Base-by-base conservation (phyloP, 2,888 invertebrate species). In the Allolobophora icterica region DNA sequence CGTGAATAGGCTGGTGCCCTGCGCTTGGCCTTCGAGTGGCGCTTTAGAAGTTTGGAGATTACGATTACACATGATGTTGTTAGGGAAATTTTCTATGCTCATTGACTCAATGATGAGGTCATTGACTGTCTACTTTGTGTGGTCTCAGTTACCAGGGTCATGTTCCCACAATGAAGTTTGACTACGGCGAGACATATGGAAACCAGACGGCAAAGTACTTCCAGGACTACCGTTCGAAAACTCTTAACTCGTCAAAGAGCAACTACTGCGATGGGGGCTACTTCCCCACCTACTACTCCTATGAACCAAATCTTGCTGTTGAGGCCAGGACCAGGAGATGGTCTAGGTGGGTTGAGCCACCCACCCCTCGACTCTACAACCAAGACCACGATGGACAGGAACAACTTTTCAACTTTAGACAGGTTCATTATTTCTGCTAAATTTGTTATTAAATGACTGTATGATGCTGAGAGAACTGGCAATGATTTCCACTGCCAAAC, bases 111-210 rank as follows among this genome's bases (percentile, higher is more conserved):
- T 52, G 21, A 52, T 21, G 19, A 1, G 13, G 45, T 45, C 4
- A 89, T 42, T 89, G 33, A 42, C 15, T 42, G 17, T 33, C 17
- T 3, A 21, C 0, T 52, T 38, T n/a, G 21, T 40, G 40, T 89
- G 19, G 15, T 90, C 58, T 34, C 90, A 95, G 95, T 89, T 95
- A 95, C 91, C 93, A 94, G 71, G 95, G 95, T 30, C 94, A 95
- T 92, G 95, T 95, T 90, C 95, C 95, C 83, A 95, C 95, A 33
- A 94, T 94, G 90, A 95, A 95, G 92, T 95, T 94, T 94, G 95
- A 95, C 92, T 95, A 95, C 93, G 95, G 95, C 30, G 95, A 95
- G 92, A 95, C 95, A 33, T 95, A 95, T 93, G 95, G 95, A 45
- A 95, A 95, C 92, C 94, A 94, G 30, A 95, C 95, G 24, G 92